phyloP scores from a whole-genome alignment of 2,113 vertebrate genomes.

The Eolophus roseicapilla region DNA sequence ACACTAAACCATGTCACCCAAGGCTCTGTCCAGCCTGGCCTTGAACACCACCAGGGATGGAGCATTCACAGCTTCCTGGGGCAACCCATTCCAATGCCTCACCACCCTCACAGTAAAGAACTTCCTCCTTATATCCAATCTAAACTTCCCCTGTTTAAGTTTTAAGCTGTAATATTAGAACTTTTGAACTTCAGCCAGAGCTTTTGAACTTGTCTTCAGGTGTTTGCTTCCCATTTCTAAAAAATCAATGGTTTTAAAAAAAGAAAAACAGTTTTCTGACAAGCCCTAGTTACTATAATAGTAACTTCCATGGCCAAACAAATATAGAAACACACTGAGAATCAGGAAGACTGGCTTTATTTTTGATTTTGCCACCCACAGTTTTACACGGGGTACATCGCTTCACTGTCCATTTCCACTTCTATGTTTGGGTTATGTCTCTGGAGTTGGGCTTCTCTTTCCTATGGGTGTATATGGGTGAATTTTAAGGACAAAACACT shows the following conservation, averaged over 20 bases:
- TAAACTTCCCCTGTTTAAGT: too few species aligned
- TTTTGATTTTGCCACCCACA: background rate
- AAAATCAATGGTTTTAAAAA: background rate
- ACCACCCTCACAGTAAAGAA: too few species aligned
- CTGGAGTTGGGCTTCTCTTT: background rate
- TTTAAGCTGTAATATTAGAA: background rate
- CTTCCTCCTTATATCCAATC: too few species aligned
- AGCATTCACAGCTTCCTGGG: too few species aligned
- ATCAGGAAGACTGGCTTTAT: background rate
- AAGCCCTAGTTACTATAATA: background rate
- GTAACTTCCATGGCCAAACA: background rate
- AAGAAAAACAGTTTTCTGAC: background rate
- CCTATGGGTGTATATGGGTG: background rate
- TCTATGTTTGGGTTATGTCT: background rate
- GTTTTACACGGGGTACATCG: background rate
- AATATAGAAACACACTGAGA: background rate
- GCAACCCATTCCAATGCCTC: too few species aligned
- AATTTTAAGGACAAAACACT: background rate
- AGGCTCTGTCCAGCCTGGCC: too few species aligned
- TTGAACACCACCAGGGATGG: too few species aligned
- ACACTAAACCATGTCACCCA: too few species aligned
- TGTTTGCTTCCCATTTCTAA: background rate
- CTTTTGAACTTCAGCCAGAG: background rate
- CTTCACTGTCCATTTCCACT: background rate
- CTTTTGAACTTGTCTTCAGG: background rate